Evolutionary conservation across 1,140 invertebrate species (phyloP).

Genomic region (Rhopalosiphum maidis): DNA sequence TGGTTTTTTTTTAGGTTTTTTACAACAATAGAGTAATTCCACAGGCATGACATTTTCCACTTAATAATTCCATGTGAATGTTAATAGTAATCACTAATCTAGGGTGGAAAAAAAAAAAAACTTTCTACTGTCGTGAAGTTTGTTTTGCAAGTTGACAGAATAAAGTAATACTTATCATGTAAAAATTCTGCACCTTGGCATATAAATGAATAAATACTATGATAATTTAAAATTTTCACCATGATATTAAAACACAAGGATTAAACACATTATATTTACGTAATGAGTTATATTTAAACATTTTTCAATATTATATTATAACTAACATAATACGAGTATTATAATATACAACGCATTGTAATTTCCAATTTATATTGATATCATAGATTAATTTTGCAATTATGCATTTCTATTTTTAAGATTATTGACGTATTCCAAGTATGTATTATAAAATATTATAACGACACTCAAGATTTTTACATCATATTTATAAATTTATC

Average conservation of each 20-base stretch:
- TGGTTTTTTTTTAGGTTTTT: not conserved
- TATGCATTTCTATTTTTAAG: not conserved
- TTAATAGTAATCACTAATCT: conserved; percentile 7
- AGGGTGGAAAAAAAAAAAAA: not conserved
- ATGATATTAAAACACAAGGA: not conserved
- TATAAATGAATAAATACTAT: not conserved
- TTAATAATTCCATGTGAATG: not conserved
- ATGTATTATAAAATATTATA: not conserved
- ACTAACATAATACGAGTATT: not conserved
- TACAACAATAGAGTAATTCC: not conserved
- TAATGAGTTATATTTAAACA: not conserved
- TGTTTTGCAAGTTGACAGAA: not conserved
- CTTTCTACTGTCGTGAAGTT: not conserved
- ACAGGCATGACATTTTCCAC: not conserved
- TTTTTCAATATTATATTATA: not conserved
- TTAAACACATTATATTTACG: not conserved
- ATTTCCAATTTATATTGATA: not conserved
- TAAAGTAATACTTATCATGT: not conserved
- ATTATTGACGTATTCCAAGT: not conserved
- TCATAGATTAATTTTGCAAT: not conserved
- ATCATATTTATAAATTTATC: not conserved
- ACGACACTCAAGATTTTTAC: not conserved
- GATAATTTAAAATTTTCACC: not conserved
- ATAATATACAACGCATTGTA: not conserved
- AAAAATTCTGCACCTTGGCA: not conserved